Percentiles rank a stretch among this genome's conserved stretches.
Conservation (phyloP, 1,140 invertebrate genomes). For the Ceratina calcarata region DNA sequence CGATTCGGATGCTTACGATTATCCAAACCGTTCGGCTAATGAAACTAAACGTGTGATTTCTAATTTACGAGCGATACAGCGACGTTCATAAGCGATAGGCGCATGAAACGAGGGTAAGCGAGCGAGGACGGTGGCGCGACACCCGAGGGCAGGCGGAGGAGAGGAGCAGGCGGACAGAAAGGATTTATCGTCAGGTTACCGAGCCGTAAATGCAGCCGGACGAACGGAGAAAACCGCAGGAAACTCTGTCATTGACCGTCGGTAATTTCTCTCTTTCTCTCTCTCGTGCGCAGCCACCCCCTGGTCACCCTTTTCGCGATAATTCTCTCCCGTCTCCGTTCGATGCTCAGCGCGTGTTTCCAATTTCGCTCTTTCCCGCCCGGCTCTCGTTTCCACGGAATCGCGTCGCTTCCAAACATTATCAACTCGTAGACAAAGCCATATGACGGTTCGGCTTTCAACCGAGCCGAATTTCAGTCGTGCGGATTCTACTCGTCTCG, state of each 20-base stretch:
- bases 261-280: slow-evolving; percentile 61
- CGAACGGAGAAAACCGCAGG: slow-evolving; percentile 70
- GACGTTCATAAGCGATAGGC: slow-evolving; percentile 34
- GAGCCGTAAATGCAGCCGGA: slow-evolving; percentile 66
- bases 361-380: slow-evolving; percentile 21
- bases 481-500: slow-evolving; percentile 22
- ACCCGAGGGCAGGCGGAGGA: background rate
- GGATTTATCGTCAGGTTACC: slow-evolving; percentile 68
- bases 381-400: slow-evolving; percentile 37
- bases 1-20: no score
- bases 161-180: slow-evolving; percentile 24
- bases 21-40: background rate
- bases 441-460: slow-evolving; percentile 53
- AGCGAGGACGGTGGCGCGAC: background rate
- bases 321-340: slow-evolving; percentile 9
- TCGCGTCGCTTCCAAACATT: slow-evolving; percentile 56
- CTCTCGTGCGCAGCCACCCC: background rate
- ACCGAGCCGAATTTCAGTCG: slow-evolving; percentile 55
- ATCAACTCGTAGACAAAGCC: slow-evolving; percentile 61
- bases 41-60: slow-evolving; percentile 61
- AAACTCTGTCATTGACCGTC: slow-evolving; percentile 67
- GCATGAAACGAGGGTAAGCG: slow-evolving; percentile 36
- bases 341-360: no score
- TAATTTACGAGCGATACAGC: slow-evolving; percentile 69
- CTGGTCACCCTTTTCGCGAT: background rate